Base-by-base conservation (phyloP, 2,888 invertebrate genomes). In the Caenorhabditis sulstoni region DNA sequence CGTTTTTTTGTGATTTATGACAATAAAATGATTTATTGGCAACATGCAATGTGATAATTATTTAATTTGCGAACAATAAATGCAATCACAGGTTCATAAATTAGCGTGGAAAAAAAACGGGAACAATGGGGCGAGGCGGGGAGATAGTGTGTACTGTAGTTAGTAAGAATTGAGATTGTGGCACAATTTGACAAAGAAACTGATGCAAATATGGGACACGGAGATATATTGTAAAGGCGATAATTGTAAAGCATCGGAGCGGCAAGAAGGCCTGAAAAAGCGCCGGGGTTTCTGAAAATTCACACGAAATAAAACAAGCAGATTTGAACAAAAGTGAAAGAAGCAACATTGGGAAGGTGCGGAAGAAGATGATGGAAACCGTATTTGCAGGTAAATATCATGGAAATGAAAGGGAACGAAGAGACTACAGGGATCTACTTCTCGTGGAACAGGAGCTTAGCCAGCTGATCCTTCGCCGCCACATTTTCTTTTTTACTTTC, bases 381-480 rank as follows among this genome's bases (percentile, higher is more conserved):
- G 70, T 71, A 71, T 71, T 71, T 70, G 44, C 70, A 70, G n/a
- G n/a, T n/a, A n/a, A n/a, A n/a, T n/a, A n/a, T n/a, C n/a, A n/a
- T n/a, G n/a, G n/a, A n/a, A n/a, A n/a, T n/a, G 70, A 55, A 55
- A 62, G 44, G 44, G 41, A 44, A 67, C 18, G 20, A 29, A 35
- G n/a, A 23, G 18, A 41, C n/a, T n/a, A n/a, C 11, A 35, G 8
- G 18, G 4, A n/a, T 37, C 39, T 62, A 83, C 18, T 83, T 70
- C 22, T 86, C 84, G 61, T 82, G 76, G 75, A 87, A 88, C 22
- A 88, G 62, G 5, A 88, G 65, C 44, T 84, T 85, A 12, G 89
- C 88, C 35, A 89, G 70, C 70, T 89, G 88, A 64, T 88, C 86
- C 70, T 89, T 89, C 12, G 85, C 86, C 9, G 87, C 89, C 44